Evolutionary conservation across 2,888 invertebrate genomes (phyloP).

Genomic region (Cristatella mucedo): DNA sequence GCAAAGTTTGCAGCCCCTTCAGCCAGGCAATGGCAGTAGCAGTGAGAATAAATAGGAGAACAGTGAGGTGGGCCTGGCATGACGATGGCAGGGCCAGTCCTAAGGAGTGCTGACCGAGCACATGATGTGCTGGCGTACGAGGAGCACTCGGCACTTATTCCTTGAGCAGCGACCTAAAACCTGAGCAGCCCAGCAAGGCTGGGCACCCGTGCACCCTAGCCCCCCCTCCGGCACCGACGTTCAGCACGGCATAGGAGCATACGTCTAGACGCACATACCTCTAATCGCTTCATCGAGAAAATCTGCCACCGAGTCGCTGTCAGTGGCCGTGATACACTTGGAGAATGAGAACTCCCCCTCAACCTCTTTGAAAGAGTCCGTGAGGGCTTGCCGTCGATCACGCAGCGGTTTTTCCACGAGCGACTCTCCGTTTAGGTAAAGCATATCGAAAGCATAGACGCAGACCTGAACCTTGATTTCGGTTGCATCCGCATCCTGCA

Average conservation of each 20-base stretch:
- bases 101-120: no score
- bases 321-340: slow-evolving; percentile 58
- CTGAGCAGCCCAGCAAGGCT: no score
- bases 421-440: slow-evolving; percentile 73
- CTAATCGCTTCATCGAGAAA: slow-evolving; percentile 86
- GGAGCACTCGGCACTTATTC: no score
- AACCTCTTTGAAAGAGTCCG: slow-evolving; percentile 41
- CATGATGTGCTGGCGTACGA: no score
- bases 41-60: no score
- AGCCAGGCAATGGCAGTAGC: no score
- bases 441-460: slow-evolving; percentile 85
- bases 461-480: slow-evolving; percentile 77
- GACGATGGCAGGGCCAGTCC: no score
- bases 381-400: slow-evolving; percentile 55
- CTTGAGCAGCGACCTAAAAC: no score
- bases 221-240: no score
- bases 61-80: no score
- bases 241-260: background rate
- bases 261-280: slow-evolving; percentile 41
- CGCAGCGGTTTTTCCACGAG: slow-evolving; percentile 62
- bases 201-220: no score
- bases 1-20: no score
- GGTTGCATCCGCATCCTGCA: slow-evolving; percentile 53
- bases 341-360: slow-evolving; percentile 76
- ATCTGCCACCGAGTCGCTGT: slow-evolving; percentile 76